phyloP scores from a whole-genome alignment of 1,140 invertebrate genomes.

The Ceratina japonica region DNA sequence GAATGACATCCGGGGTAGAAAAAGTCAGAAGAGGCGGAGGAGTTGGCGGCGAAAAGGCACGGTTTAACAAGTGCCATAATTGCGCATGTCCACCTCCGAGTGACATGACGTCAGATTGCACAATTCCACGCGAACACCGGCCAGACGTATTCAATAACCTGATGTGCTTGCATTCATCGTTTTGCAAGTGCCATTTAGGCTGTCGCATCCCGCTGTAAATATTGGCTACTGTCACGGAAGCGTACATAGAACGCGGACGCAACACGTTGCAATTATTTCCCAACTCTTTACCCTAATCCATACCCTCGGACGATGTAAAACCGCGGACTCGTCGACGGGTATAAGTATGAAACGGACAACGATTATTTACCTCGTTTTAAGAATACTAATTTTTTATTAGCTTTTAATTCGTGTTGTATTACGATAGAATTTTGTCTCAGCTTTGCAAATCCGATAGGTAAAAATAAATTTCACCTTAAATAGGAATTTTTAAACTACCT shows the following conservation, averaged over 20 bases:
- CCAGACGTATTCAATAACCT: conserved; percentile 38
- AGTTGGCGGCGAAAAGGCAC: conserved; percentile 33
- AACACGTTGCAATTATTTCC: not conserved
- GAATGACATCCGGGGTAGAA: not conserved
- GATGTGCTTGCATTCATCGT: conserved; percentile 15
- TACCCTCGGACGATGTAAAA: not conserved
- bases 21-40: not conserved
- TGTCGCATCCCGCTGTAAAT: not conserved
- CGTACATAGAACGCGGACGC: not conserved
- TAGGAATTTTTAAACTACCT: not conserved
- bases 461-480: not conserved
- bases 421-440: too few species aligned
- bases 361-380: too few species aligned
- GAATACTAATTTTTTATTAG: too few species aligned
- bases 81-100: conserved; percentile 37
- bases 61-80: conserved; percentile 43
- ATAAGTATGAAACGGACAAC: too few species aligned
- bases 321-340: too few species aligned
- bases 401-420: too few species aligned
- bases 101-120: conserved; percentile 45
- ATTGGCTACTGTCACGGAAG: not conserved
- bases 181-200: conserved; percentile 3
- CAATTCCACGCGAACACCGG: conserved; percentile 36
- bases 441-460: too few species aligned
- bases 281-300: too few species aligned